phyloP scores from a whole-genome alignment of 2,113 vertebrate genomes.

The Alces alces region DNA sequence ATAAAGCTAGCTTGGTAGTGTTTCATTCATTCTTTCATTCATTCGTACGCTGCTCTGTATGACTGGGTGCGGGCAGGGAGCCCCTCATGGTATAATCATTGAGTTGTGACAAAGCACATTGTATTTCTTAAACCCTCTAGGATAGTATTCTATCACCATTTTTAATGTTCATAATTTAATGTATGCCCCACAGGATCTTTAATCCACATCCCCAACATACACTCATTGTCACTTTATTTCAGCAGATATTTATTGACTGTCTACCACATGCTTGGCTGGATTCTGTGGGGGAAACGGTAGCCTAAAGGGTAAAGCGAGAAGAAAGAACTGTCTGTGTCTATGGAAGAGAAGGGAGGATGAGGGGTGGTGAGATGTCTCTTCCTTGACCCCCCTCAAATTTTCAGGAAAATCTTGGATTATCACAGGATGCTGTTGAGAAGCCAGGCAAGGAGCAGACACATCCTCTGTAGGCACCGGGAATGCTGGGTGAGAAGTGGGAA shows the following conservation, averaged over 20 bases:
- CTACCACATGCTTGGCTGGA: fast-evolving
- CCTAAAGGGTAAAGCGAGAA: neutral
- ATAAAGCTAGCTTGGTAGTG: neutral
- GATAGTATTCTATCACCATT: neutral
- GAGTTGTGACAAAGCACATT: neutral
- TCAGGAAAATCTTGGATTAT: neutral
- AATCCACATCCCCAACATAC: neutral
- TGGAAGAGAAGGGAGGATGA: neutral
- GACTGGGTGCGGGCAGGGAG: neutral
- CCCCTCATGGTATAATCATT: neutral
- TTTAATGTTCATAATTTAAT: neutral
- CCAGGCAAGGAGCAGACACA: neutral
- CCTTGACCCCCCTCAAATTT: neutral
- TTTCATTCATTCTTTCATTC: neutral
- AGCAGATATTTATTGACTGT: neutral
- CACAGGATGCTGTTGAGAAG: neutral
- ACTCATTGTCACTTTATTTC: neutral
- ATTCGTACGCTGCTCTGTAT: neutral
- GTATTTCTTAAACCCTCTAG: neutral
- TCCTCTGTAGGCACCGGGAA: neutral
- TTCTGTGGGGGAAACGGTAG: neutral
- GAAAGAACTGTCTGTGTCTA: neutral
- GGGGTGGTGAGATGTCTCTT: neutral
- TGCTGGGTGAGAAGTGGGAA: neutral
- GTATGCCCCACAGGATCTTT: neutral